Evolutionary conservation across 1,140 invertebrate species (phyloP).

Genomic region (Adelges cooleyi): DNA sequence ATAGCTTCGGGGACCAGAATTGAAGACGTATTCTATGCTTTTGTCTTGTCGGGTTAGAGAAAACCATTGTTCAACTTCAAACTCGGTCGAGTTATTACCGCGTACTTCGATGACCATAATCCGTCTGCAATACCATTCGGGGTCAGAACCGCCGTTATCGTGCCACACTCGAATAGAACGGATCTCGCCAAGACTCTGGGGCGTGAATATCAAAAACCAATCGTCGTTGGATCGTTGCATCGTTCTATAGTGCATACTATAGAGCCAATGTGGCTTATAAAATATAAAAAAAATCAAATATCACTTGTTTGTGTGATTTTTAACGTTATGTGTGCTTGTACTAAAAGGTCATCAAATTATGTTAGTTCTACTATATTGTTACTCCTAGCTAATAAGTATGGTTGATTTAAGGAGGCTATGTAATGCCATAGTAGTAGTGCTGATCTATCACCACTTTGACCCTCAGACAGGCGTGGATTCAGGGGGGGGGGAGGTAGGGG

Average conservation of each 20-base stretch:
- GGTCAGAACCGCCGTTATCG: slow-evolving; percentile 28
- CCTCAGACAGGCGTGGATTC: too few species aligned
- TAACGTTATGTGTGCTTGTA: too few species aligned
- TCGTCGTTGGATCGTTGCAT: slow-evolving; percentile 30
- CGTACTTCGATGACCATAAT: slow-evolving; percentile 1
- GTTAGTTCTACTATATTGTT: too few species aligned
- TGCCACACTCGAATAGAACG: slow-evolving; percentile 30
- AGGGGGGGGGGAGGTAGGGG: too few species aligned
- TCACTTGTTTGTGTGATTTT: too few species aligned
- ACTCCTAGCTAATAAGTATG: too few species aligned
- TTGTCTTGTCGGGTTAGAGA: neutral
- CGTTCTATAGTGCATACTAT: neutral
- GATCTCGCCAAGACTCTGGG: slow-evolving; percentile 27
- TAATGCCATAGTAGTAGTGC: too few species aligned
- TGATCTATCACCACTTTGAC: too few species aligned
- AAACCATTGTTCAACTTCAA: slow-evolving; percentile 14
- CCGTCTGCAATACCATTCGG: slow-evolving; percentile 30
- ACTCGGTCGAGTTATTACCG: neutral
- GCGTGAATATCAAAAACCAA: slow-evolving; percentile 32
- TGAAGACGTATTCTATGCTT: neutral
- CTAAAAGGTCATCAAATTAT: too few species aligned
- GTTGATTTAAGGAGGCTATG: too few species aligned
- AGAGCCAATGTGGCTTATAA: slow-evolving; percentile 29
- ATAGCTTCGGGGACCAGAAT: neutral
- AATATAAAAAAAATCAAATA: too few species aligned